Evolutionary conservation across 1,140 invertebrate species (phyloP).

Genomic region (Dinothrombium tinctorium): DNA sequence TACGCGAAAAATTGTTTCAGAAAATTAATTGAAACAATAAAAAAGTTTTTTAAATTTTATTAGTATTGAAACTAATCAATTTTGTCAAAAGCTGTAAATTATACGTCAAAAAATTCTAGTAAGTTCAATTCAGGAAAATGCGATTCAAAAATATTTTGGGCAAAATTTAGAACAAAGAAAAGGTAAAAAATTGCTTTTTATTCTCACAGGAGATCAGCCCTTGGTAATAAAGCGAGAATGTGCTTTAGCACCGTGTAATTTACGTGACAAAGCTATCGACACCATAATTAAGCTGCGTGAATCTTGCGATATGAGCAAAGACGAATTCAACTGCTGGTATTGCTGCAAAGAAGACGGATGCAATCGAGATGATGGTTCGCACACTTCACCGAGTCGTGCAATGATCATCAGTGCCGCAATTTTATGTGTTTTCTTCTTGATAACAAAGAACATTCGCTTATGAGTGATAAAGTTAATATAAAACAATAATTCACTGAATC

Average conservation of each 20-base stretch:
- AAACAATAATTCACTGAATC: too few relatives aligned
- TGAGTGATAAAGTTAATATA: too few relatives aligned
- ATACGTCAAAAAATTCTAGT: not conserved
- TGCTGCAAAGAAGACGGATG: conserved; percentile 17
- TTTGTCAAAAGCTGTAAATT: not conserved
- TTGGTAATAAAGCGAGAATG: conserved; percentile 25
- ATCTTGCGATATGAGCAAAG: conserved; percentile 23
- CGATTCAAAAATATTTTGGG: too few relatives aligned
- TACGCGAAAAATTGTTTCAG: too few relatives aligned
- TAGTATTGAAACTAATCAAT: not conserved
- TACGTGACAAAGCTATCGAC: conserved; percentile 22
- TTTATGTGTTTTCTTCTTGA: too few relatives aligned
- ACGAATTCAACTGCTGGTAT: conserved; percentile 13
- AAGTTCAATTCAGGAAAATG: conserved; percentile 1
- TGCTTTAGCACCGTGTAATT: conserved; percentile 26
- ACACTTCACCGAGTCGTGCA: not conserved
- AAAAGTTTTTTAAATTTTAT: too few relatives aligned
- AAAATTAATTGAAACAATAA: too few relatives aligned
- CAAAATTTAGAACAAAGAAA: too few relatives aligned
- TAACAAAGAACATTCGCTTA: too few relatives aligned
- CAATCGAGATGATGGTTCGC: conserved; percentile 14
- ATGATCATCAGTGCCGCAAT: not conserved
- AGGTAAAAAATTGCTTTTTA: too few relatives aligned
- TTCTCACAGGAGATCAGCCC: conserved; percentile 20
- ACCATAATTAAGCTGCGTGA: conserved; percentile 13